A percentile compares a stretch with the other conserved stretches of the same genome.
These are phyloP conservation scores for Stenotaenia linearis DNA, from an alignment of 2,888 invertebrate species.

Conservation along the genomic window DNA sequence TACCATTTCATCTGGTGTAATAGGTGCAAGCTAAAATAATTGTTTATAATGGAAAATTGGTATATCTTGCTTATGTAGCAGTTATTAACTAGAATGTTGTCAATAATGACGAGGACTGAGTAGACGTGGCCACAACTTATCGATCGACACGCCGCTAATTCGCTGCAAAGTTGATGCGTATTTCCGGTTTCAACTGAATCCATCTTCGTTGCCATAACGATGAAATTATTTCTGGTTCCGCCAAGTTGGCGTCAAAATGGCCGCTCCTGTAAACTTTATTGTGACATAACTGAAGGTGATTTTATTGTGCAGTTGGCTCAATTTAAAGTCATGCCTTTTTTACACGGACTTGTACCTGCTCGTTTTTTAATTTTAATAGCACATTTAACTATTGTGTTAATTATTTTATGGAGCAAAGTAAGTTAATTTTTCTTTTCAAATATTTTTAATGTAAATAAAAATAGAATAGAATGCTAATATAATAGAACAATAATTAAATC, in stretches of 20 bases:
- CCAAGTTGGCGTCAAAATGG: not conserved
- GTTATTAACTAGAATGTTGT: not conserved
- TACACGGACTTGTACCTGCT: conserved; percentile 53
- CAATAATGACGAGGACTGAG: not conserved
- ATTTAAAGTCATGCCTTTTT: conserved; percentile 28
- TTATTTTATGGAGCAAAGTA: conserved; percentile 57
- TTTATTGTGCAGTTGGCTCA: too few species aligned
- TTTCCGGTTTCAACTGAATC: too few species aligned
- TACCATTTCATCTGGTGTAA: not conserved
- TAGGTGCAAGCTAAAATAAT: not conserved
- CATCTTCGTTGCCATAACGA: not conserved
- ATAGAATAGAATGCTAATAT: not conserved
- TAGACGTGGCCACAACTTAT: not conserved
- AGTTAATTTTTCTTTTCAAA: not conserved
- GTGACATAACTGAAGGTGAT: too few species aligned
- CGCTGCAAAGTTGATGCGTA: not conserved
- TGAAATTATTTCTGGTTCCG: not conserved
- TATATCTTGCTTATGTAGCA: not conserved
- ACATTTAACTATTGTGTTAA: conserved; percentile 62
- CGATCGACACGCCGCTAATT: not conserved
- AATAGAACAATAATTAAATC: not conserved
- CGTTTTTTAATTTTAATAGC: conserved; percentile 64
- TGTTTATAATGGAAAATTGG: not conserved
- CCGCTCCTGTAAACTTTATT: not conserved
- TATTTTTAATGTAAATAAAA: not conserved